A percentile compares a stretch with the other conserved stretches of the same genome.
Conservation (phyloP, 2,113 vertebrate species). For the Myotis yumanensis region DNA sequence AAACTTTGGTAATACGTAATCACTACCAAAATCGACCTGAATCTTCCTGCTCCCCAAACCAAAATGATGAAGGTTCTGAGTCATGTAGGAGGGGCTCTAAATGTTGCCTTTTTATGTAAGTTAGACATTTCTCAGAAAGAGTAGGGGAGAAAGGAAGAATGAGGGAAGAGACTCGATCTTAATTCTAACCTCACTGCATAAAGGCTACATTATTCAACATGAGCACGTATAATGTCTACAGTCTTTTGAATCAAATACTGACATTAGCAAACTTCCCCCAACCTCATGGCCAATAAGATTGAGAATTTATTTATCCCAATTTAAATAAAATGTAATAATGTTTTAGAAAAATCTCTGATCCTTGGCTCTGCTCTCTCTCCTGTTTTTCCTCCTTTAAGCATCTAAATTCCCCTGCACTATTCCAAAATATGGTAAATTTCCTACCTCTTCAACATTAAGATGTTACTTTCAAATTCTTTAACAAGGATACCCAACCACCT, state of each 20-base stretch:
- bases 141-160: not conserved
- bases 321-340: slow-evolving; percentile 29
- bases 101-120: not conserved
- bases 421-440: not conserved
- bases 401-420: not conserved
- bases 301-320: not conserved
- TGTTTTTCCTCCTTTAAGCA: not conserved
- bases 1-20: not conserved
- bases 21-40: not conserved
- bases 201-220: not conserved
- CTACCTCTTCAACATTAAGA: slow-evolving; percentile 21
- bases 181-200: slow-evolving; percentile 10
- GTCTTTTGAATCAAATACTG: slow-evolving; percentile 46
- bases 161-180: not conserved
- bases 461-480: slow-evolving; percentile 39
- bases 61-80: not conserved
- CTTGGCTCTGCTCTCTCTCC: not conserved
- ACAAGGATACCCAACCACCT: not conserved
- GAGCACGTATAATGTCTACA: not conserved
- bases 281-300: not conserved
- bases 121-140: not conserved
- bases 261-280: not conserved
- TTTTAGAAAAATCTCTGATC: not conserved
- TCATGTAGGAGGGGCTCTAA: not conserved
- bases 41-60: slow-evolving; percentile 5